Percentiles rank a stretch among this genome's conserved stretches.
Evolutionary conservation across 2,113 vertebrate species (phyloP).

Genomic region (Tylochromis polylepis): DNA sequence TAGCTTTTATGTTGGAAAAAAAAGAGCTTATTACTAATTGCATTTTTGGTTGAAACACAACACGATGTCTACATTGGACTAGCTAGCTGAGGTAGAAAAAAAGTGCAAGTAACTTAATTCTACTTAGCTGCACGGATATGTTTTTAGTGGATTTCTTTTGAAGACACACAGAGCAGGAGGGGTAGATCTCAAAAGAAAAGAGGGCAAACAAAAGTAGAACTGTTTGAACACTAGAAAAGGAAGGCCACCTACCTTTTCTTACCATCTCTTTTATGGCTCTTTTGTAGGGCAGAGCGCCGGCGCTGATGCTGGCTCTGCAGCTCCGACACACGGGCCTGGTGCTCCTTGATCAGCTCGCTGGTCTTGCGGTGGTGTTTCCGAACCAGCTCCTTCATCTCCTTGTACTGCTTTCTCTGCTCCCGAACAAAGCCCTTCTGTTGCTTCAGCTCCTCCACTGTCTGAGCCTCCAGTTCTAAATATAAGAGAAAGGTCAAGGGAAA

Average conservation of each 20-base stretch:
- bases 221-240: neutral
- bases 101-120: neutral
- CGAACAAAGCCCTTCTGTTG: constrained; percentile 92
- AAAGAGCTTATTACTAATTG: rapidly evolving
- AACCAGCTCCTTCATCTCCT: constrained; percentile 96
- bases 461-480: constrained; percentile 84
- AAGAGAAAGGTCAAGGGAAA: neutral
- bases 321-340: constrained; percentile 85
- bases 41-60: neutral
- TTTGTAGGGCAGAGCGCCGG: constrained; percentile 80
- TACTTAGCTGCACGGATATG: neutral
- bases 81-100: neutral
- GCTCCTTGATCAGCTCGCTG: constrained; percentile 92
- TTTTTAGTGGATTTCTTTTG: neutral
- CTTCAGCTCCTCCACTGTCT: constrained; percentile 91
- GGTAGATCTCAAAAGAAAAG: neutral
- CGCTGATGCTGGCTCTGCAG: constrained; percentile 86
- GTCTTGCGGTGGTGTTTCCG: constrained; percentile 95
- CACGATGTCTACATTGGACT: neutral
- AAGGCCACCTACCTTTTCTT: constrained; percentile 87
- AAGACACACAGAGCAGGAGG: neutral
- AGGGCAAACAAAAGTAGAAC: neutral
- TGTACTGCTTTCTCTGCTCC: constrained; percentile 95
- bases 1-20: neutral
- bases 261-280: constrained; percentile 87